phyloP scores from a whole-genome alignment of 2,888 invertebrate genomes.

The Alloscopus bannaensis region DNA sequence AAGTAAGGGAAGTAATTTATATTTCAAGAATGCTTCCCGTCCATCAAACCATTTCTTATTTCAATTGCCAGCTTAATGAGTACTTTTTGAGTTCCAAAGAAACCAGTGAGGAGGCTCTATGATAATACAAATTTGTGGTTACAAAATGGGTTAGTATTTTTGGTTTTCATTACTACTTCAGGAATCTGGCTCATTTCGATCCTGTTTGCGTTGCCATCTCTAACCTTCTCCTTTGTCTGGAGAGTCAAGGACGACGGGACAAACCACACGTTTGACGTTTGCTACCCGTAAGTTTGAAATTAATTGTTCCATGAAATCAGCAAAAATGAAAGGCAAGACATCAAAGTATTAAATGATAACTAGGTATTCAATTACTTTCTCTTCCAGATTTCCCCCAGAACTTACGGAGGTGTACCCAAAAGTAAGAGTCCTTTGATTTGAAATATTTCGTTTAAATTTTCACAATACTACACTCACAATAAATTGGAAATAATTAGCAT shows the following conservation, averaged over 20 bases:
- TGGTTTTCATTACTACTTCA: no score
- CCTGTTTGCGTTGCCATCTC: conserved; percentile 86
- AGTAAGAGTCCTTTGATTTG: conserved; percentile 10
- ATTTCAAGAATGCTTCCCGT: no score
- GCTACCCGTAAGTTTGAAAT: conserved; percentile 80
- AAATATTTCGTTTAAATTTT: not conserved
- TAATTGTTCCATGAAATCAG: conserved; percentile 79
- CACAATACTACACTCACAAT: conserved; percentile 2
- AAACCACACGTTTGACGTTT: conserved; percentile 79
- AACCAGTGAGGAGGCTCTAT: no score
- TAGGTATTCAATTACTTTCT: not conserved
- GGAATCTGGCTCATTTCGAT: conserved; percentile 89
- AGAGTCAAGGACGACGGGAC: conserved; percentile 68
- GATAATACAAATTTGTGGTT: no score
- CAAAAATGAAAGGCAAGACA: conserved; percentile 75
- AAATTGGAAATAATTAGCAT: no score
- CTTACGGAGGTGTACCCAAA: conserved; percentile 46
- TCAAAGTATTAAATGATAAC: conserved; percentile 1
- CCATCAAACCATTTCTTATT: no score
- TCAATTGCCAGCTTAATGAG: no score
- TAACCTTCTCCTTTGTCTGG: conserved; percentile 82
- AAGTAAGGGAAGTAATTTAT: no score
- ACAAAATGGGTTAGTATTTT: no score
- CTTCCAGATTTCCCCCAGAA: conserved; percentile 39
- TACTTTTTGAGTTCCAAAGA: no score